A percentile compares a stretch with the other conserved stretches of the same genome.
Conservation (phyloP, 2,113 vertebrate species). For the Sphyrna mokarran region DNA sequence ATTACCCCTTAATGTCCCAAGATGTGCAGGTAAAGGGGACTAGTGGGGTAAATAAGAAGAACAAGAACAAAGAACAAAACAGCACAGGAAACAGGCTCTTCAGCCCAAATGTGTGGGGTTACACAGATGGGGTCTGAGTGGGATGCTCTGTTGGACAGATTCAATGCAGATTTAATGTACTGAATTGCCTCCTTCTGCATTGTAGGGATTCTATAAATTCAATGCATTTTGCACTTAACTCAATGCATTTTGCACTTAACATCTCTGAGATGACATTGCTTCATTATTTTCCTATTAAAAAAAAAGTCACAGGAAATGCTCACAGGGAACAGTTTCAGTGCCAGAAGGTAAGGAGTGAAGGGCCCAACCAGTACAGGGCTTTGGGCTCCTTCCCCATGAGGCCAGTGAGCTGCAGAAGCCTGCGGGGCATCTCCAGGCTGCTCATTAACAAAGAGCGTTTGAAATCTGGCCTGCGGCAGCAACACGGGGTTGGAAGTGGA, state of each 20-base stretch:
- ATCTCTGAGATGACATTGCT: neutral
- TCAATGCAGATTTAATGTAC: no score
- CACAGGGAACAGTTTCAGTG: neutral
- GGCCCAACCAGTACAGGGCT: neutral
- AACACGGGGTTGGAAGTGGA: neutral
- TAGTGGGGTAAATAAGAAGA: no score
- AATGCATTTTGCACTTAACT: neutral
- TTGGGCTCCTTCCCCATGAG: neutral
- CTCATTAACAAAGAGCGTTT: neutral
- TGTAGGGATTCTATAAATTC: no score
- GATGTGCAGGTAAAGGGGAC: no score
- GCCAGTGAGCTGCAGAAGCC: neutral
- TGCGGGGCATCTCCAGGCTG: neutral
- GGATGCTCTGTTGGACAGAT: no score
- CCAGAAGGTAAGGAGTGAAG: neutral
- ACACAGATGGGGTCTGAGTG: no score
- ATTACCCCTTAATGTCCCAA: no score
- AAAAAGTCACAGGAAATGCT: neutral
- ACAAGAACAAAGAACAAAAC: no score
- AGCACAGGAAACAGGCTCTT: no score
- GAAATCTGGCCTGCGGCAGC: neutral
- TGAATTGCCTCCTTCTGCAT: no score
- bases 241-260: neutral
- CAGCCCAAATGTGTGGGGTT: no score
- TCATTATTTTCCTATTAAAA: neutral